A percentile compares a stretch with the other conserved stretches of the same genome.
Conservation (phyloP, 2,797 vertebrate genomes). For the Sciaenops ocellatus region DNA sequence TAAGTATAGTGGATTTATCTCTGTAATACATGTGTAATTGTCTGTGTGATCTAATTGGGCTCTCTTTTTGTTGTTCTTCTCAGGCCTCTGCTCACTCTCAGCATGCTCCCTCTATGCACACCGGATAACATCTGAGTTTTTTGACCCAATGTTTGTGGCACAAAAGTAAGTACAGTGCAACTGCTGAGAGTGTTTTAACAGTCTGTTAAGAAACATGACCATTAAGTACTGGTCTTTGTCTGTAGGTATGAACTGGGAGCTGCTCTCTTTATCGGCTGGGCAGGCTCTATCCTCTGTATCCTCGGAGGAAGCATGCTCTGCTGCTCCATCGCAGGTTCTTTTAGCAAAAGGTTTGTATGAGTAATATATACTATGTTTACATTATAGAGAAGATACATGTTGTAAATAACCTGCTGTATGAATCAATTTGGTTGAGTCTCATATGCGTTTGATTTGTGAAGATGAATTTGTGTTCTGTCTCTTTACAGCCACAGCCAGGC, state of each 20-base stretch:
- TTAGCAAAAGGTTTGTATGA: slow-evolving; percentile 74
- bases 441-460: not conserved
- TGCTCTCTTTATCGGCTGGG: slow-evolving; percentile 89
- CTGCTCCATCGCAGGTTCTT: slow-evolving; percentile 80
- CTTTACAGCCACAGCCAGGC: slow-evolving; percentile 65
- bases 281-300: slow-evolving; percentile 84
- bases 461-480: slow-evolving; percentile 42
- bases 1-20: slow-evolving; percentile 72
- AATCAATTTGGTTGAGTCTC: slow-evolving; percentile 5
- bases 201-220: not conserved
- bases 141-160: slow-evolving; percentile 92
- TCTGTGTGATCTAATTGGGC: not conserved
- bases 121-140: slow-evolving; percentile 95
- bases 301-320: slow-evolving; percentile 84
- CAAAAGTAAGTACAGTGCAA: slow-evolving; percentile 91
- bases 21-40: not conserved
- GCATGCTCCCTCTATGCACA: slow-evolving; percentile 96
- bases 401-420: not conserved
- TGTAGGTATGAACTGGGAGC: slow-evolving; percentile 88
- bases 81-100: slow-evolving; percentile 93
- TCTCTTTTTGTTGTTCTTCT: slow-evolving; percentile 9
- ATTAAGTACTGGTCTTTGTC: slow-evolving; percentile 13
- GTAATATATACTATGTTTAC: not conserved
- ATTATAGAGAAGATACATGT: not conserved
- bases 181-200: not conserved